Evolutionary conservation across 2,888 invertebrate genomes (phyloP).

Genomic region (Chalcosyrphus nemorum): DNA sequence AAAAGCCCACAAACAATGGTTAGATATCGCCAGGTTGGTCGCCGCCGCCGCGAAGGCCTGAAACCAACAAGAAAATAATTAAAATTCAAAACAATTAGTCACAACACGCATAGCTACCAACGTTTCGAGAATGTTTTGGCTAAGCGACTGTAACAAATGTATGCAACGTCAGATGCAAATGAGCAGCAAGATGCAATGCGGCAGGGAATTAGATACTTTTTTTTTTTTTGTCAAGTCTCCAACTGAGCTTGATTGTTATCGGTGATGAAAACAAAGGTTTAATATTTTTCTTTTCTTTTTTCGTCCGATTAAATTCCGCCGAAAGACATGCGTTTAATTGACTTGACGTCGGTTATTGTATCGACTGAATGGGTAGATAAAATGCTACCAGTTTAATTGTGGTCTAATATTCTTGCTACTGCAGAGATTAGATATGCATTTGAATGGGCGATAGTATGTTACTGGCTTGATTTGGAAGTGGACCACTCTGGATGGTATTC

Average conservation of each 20-base stretch:
- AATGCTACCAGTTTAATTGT: slow-evolving; percentile 11
- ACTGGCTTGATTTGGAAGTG: not conserved
- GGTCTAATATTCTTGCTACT: not conserved
- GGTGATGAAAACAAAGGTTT: slow-evolving; percentile 35
- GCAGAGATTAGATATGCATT: not conserved
- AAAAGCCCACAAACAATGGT: slow-evolving; percentile 32
- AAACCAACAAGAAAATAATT: slow-evolving; percentile 47
- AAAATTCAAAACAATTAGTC: slow-evolving; percentile 69
- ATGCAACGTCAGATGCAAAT: slow-evolving; percentile 38
- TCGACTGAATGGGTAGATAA: slow-evolving; percentile 11
- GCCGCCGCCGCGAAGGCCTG: slow-evolving; percentile 9
- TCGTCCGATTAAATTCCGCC: not conserved
- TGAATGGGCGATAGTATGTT: not conserved
- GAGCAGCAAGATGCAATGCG: not conserved
- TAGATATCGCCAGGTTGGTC: not conserved
- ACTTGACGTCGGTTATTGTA: slow-evolving; percentile 5
- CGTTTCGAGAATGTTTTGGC: slow-evolving; percentile 27
- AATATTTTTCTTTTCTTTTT: slow-evolving; percentile 7
- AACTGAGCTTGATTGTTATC: slow-evolving; percentile 35
- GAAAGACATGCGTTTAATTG: slow-evolving; percentile 23
- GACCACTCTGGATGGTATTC: not conserved
- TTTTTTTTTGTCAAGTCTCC: too few species aligned
- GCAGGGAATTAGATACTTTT: not conserved
- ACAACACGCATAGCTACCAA: slow-evolving; percentile 58
- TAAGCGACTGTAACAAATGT: slow-evolving; percentile 31